Conservation (phyloP, 2,113 vertebrate species). For the Scartelaos histophorus region DNA sequence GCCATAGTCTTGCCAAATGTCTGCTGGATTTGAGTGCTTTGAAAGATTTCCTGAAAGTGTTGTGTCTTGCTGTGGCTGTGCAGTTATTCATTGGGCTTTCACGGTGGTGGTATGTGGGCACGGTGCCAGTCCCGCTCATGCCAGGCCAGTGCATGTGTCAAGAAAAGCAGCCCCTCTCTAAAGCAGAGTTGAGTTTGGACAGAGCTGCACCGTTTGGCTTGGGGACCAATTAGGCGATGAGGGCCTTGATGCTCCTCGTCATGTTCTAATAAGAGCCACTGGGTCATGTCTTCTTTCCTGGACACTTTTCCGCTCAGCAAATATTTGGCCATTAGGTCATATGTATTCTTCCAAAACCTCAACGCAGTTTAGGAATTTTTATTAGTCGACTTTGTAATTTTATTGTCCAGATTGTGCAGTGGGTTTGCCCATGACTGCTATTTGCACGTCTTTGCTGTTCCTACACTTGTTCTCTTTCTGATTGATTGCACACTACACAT, state of each 20-base stretch:
- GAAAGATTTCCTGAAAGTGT: slow-evolving; percentile 56
- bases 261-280: slow-evolving; percentile 38
- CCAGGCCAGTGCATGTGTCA: slow-evolving; percentile 67
- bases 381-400: slow-evolving; percentile 22
- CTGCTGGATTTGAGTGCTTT: slow-evolving; percentile 46
- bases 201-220: slow-evolving; percentile 40
- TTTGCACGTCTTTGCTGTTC: slow-evolving; percentile 21
- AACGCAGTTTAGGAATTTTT: slow-evolving; percentile 24
- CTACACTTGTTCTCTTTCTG: neutral
- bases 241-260: slow-evolving; percentile 33
- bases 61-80: slow-evolving; percentile 59
- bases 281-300: slow-evolving; percentile 24
- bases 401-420: slow-evolving; percentile 24
- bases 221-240: slow-evolving; percentile 54
- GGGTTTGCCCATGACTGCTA: slow-evolving; percentile 29
- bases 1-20: slow-evolving; percentile 25
- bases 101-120: slow-evolving; percentile 69
- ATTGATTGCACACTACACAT: slow-evolving; percentile 11
- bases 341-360: slow-evolving; percentile 40
- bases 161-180: slow-evolving; percentile 49
- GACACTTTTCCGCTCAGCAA: slow-evolving; percentile 43
- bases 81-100: slow-evolving; percentile 67
- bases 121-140: slow-evolving; percentile 44
- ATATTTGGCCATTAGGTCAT: slow-evolving; percentile 57
- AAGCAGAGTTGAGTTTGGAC: slow-evolving; percentile 52